Evolutionary conservation across 2,888 invertebrate species (phyloP), one percentile per base, ranked within the genome.

Genomic region (Drosophila pegasa): DNA sequence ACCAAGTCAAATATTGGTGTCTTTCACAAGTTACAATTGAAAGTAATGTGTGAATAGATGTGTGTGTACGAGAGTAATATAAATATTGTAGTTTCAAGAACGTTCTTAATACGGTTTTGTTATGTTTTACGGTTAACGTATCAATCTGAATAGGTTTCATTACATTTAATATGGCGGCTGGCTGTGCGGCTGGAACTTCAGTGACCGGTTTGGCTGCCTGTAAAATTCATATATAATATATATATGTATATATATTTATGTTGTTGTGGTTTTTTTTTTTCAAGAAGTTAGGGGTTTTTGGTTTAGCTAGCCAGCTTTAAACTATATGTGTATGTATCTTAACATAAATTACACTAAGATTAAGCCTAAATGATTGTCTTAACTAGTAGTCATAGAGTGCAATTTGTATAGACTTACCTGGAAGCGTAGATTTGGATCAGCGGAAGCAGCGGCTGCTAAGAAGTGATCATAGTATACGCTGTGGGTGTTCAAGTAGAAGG

Each of bases 391-490:
- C 2, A 9, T 27, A 1, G 35, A 18, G 9, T 10, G 41, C 14
- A 61, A 22, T 41, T 25, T 33, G 14, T 56, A 38, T 58, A 51
- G 43, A 85, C 94, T 95, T 94, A 97, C 97, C 96, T 97, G 97
- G 90, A 97, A 94, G 94, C 97, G 96, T 93, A 97, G 97, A 94
- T 96, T 96, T 81, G 96, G 96, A 93, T 97, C 97, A 90, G 96
- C 96, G 88, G 89, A 93, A 88, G 95, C 95, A 78, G 97, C 97
- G 84, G 97, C 97, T 82, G 97, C 97, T 94, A 98, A 94, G 95
- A 98, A 97, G 90, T 97, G 98, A 94, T 98, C 98, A 94, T 98
- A 98, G 94, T 98, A 98, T 85, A 98, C 96, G 93, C 98, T 97
- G 90, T 80, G 75, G 77, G 69, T 38, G 45, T 62, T 55, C n/a